Evolutionary conservation across 2,797 vertebrate species (phyloP), one percentile per base, ranked within the genome.

Genomic region (Orestias chungarensis): DNA sequence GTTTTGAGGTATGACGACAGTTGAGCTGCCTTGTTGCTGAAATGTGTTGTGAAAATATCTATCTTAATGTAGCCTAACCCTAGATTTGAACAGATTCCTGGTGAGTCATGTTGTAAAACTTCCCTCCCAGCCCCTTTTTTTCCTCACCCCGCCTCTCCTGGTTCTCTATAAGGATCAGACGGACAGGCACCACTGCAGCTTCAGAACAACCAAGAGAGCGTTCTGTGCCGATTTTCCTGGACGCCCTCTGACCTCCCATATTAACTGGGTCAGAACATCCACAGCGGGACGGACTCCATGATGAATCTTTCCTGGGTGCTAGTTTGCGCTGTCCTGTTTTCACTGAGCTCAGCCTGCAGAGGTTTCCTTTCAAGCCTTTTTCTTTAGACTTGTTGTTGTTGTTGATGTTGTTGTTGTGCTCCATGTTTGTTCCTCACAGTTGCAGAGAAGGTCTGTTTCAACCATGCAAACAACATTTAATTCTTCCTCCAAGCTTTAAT

Each of bases 41-140:
- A n/a, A n/a, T n/a, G n/a, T n/a, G n/a, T n/a, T n/a, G n/a, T n/a
- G n/a, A n/a, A n/a, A n/a, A n/a, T n/a, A n/a, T n/a, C n/a, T n/a
- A 23, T 75, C 70, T 38, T 70, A 67, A 7, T 3, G 54, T 6
- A 55, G 14, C 49, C 68, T 10, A 47, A 71, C 40, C 42, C 47
- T 33, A 70, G 64, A 70, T 75, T 4, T 67, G 1, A 35, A 61
- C 15, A 1, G 17, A 66, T 66, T 65, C 3, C 14, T 12, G 1
- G 43, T 92, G 89, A 93, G 74, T 93, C 89, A 92, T 70, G 86
- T 29, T 55, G 52, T 70, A 92, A 87, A 87, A 79, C 82, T 73
- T 80, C 44, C 55, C 35, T 50, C 82, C 75, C 80, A 78, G 82
- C 67, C 66, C 47, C 81, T 25, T 12, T 17, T 55, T 73, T 70